A percentile compares a stretch with the other conserved stretches of the same genome.
phyloP scores from a whole-genome alignment of 2,113 vertebrate species.

The Xerus inauris region DNA sequence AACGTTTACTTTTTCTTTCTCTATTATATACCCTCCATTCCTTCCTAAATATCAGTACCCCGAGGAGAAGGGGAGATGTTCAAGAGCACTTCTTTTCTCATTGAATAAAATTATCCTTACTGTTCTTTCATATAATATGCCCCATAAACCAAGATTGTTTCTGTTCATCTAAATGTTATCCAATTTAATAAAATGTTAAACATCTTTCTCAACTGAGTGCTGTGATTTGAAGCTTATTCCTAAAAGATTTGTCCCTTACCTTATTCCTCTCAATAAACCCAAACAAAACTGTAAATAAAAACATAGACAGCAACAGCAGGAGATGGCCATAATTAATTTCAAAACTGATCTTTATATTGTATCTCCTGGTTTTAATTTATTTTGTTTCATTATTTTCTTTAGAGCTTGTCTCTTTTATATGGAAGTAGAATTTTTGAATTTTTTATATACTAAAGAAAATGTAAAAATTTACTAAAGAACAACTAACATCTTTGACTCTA shows the following conservation, averaged over 20 bases:
- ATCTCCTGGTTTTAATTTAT: not conserved
- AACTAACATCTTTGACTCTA: not conserved
- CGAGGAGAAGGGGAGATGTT: not conserved
- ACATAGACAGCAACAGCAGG: not conserved
- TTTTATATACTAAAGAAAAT: not conserved
- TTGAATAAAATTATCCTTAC: not conserved
- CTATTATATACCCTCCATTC: not conserved
- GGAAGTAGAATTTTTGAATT: no score
- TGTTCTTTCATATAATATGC: not conserved
- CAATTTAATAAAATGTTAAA: not conserved
- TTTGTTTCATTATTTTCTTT: conserved; percentile 8
- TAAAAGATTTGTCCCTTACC: not conserved
- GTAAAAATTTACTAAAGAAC: not conserved
- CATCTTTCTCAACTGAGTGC: not conserved
- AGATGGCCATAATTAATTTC: not conserved
- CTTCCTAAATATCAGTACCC: not conserved
- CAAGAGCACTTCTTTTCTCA: not conserved
- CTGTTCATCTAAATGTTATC: not conserved
- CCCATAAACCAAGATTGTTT: not conserved
- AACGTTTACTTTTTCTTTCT: not conserved
- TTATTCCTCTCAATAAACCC: not conserved
- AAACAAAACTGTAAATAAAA: not conserved
- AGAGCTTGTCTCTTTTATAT: not conserved
- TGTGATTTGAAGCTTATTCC: not conserved
- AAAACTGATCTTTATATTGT: not conserved